Percentiles rank a stretch among this genome's conserved stretches.
Evolutionary conservation across 2,888 invertebrate genomes (phyloP).

Genomic region (Sarcophaga rosellei): DNA sequence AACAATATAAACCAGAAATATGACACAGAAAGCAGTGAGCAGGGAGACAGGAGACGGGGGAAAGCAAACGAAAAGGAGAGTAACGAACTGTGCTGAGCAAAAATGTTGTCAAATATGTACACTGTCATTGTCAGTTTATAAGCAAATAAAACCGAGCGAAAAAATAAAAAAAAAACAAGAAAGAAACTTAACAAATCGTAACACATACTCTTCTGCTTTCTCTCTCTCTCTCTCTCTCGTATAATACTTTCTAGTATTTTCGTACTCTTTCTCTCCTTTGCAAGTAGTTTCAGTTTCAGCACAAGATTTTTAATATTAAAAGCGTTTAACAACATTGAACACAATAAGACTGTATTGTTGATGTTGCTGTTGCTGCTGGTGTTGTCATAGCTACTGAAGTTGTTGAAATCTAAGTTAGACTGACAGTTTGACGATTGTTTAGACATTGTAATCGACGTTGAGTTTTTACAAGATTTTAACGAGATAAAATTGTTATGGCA

Average conservation of each 20-base stretch:
- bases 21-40: background rate
- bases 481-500: slow-evolving; percentile 15
- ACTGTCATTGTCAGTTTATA: slow-evolving; percentile 58
- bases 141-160: slow-evolving; percentile 10
- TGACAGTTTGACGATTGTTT: slow-evolving; percentile 17
- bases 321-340: slow-evolving; percentile 33
- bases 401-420: slow-evolving; percentile 20
- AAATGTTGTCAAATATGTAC: slow-evolving; percentile 58
- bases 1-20: background rate
- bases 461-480: slow-evolving; percentile 20
- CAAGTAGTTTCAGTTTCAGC: background rate
- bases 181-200: too few species aligned
- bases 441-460: background rate
- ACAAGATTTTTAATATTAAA: slow-evolving; percentile 38
- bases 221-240: background rate
- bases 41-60: too few species aligned
- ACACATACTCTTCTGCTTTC: background rate
- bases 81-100: background rate
- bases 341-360: background rate
- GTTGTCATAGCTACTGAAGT: background rate
- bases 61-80: too few species aligned
- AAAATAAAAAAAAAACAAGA: too few species aligned
- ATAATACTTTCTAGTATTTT: background rate
- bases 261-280: background rate
- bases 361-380: slow-evolving; percentile 5